A percentile compares a stretch with the other conserved stretches of the same genome.
Evolutionary conservation across 2,888 invertebrate species (phyloP).

Genomic region (Stegana nigrithorax): DNA sequence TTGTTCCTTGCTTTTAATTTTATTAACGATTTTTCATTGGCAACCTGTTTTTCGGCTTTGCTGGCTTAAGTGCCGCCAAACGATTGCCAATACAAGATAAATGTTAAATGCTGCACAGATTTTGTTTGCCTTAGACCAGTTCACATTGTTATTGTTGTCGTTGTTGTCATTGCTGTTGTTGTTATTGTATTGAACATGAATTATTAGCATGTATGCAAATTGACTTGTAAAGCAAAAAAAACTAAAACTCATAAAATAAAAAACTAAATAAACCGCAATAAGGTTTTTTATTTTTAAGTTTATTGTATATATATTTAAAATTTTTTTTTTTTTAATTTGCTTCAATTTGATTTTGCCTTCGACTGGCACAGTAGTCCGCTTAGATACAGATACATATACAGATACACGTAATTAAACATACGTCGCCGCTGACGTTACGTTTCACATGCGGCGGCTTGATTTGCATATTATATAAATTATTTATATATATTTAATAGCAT

Average conservation of each 20-base stretch:
- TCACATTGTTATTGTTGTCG: background rate
- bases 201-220: slow-evolving; percentile 55
- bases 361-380: background rate
- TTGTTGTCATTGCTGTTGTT: slow-evolving; percentile 17
- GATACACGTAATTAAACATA: background rate
- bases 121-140: background rate
- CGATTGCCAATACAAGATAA: slow-evolving; percentile 34
- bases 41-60: too few relatives aligned
- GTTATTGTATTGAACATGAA: slow-evolving; percentile 38
- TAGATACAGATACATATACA: too few relatives aligned
- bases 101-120: slow-evolving; percentile 51
- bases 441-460: too few relatives aligned
- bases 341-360: background rate
- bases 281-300: slow-evolving; percentile 5
- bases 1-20: too few relatives aligned
- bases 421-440: too few relatives aligned
- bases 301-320: too few relatives aligned
- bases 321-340: slow-evolving; percentile 8
- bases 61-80: slow-evolving; percentile 13
- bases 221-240: slow-evolving; percentile 22
- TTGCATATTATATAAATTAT: slow-evolving; percentile 52
- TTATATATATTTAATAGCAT: too few relatives aligned
- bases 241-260: slow-evolving; percentile 30
- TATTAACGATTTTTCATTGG: too few relatives aligned
- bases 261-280: slow-evolving; percentile 20